Base-by-base conservation (phyloP, 2,888 invertebrate species). In the Hirtodrosophila cameraria region DNA sequence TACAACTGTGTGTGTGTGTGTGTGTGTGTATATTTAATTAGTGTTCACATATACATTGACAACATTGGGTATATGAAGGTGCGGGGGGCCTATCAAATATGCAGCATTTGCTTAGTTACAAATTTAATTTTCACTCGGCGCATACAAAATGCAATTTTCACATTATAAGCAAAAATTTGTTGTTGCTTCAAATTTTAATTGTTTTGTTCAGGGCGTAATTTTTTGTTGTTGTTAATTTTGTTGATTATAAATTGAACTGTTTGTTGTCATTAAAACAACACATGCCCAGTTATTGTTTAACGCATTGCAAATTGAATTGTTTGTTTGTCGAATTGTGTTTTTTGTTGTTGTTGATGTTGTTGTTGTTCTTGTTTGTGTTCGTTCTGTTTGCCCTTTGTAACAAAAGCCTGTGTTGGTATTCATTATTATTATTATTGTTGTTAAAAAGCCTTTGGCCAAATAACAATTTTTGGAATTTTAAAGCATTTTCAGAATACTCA, bases 61-160 rank as follows among this genome's bases (percentile, higher is more conserved):
- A 54, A 42, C 39, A 54, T 50, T 64, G 43, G 55, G 15, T n/a
- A 15, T 31, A 9, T 12, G 11, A 23, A 12, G 27, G 5, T n/a
- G 9, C 18, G 15, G 11, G 45, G 18, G 55, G 46, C 58, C 66
- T 39, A 81, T 81, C 73, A 84, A 81, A 81, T 84, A 81, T 81
- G 67, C 79, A 81, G 64, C 79, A 84, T 81, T 81, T 84, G 73
- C 85, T 75, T 60, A 81, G 78, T 61, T 74, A 74, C 79, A 71
- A 81, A 83, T 84, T 79, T 83, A 70, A 79, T 80, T 79, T n/a
- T 79, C 43, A 18, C 18, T 35, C 36, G 31, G 61, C 53, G 55
- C 55, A 58, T 72, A 54, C 30, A 8, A 63, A 70, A 64, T 71
- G 58, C 60, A 48, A 65, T 75, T 72, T 78, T 53, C 45, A 43